Evolutionary conservation across 2,888 invertebrate species (phyloP), one percentile per base, ranked within the genome.

Genomic region (Odontocolon sp.): DNA sequence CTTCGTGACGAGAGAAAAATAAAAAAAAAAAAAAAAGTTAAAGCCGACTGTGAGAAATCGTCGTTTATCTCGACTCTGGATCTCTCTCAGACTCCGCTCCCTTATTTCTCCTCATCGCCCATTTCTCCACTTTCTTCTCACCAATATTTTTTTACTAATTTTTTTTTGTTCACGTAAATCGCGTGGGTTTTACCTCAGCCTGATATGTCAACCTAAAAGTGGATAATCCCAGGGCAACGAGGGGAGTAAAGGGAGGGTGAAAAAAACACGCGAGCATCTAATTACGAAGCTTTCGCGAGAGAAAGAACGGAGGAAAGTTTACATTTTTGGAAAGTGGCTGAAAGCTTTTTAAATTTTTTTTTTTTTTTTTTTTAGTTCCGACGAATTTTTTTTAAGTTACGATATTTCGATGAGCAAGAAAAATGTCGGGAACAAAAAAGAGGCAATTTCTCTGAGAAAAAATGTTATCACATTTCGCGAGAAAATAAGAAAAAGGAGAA

Each of bases 231-330:
- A 66, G 45, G 38, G 33, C 33, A 11, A 40, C 14, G 23, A 4
- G 26, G 9, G 23, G 26, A 50, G 50, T 11, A 23, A 23, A 36
- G 16, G 9, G 18, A n/a, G n/a, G n/a, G n/a, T n/a, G n/a, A n/a
- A n/a, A n/a, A n/a, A n/a, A n/a, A n/a, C n/a, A 38, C 68, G 14
- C 66, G 64, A 38, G 56, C 67, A 72, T 71, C 80, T 79, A 77
- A 81, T 77, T 74, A 72, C 75, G 77, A 63, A 70, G 61, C 63
- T 64, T 77, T 63, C 45, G 31, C 11, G 2, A 26, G 23, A 16
- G 16, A 18, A 36, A 38, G 21, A 64, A 64, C 14, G 36, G 26
- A 38, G 36, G 23, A 50, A 50, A 64, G 36, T 50, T 50, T 50
- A 47, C 36, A 47, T 50, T 47, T 36, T 9, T 14, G 9, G 59